Conservation (phyloP, 2,888 invertebrate species). For the Lypha dubia region DNA sequence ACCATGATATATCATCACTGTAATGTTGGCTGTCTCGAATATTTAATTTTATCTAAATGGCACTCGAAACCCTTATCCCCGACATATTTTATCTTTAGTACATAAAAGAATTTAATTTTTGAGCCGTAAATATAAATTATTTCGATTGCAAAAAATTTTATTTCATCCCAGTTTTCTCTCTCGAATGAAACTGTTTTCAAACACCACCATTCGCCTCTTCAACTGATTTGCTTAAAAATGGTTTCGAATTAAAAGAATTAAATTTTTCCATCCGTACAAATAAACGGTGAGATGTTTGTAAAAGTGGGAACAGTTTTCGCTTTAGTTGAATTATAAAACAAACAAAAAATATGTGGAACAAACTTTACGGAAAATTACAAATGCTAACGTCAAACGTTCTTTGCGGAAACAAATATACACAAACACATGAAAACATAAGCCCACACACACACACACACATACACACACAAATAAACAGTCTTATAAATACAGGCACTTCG, state of each 20-base stretch:
- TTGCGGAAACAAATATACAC: neutral
- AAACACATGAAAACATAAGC: too few species aligned
- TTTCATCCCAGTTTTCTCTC: too few species aligned
- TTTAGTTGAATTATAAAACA: constrained; percentile 25
- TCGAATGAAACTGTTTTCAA: too few species aligned
- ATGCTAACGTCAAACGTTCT: constrained; percentile 26
- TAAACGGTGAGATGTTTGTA: neutral
- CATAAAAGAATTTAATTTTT: too few species aligned
- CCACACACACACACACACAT: constrained; percentile 16
- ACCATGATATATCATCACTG: too few species aligned
- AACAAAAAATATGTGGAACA: constrained; percentile 30
- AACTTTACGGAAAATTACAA: constrained; percentile 43
- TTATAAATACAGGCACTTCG: neutral
- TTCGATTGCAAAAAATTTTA: too few species aligned
- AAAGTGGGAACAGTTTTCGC: neutral
- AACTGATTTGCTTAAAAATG: neutral
- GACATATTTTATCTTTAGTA: too few species aligned
- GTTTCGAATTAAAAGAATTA: constrained; percentile 7
- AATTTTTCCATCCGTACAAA: neutral
- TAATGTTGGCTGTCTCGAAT: too few species aligned
- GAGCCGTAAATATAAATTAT: too few species aligned
- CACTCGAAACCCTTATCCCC: too few species aligned
- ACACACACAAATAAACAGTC: neutral
- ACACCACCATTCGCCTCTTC: neutral
- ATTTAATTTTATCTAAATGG: too few species aligned